Conservation (phyloP, 2,888 invertebrate species). For the Dryococelus australis region DNA sequence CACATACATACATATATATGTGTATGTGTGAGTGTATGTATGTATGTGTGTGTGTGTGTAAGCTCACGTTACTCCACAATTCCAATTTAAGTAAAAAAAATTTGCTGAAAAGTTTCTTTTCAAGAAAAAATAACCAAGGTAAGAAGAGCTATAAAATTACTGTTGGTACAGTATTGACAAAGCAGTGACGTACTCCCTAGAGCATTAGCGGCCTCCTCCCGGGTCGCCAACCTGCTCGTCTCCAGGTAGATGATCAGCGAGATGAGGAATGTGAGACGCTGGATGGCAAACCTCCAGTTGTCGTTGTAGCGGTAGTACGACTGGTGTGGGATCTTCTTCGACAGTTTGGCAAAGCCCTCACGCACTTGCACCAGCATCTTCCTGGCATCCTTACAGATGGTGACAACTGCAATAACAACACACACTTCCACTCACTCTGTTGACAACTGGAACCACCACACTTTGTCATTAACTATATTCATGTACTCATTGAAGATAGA, state of each 20-base stretch:
- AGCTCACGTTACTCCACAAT: no score
- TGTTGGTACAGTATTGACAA: no score
- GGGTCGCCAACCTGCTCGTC: conserved; percentile 74
- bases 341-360: conserved; percentile 69
- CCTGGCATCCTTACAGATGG: conserved; percentile 70
- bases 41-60: no score
- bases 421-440: conserved; percentile 38
- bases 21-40: no score
- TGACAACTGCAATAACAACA: conserved; percentile 60
- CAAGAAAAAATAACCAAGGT: no score
- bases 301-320: conserved; percentile 90
- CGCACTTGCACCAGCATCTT: conserved; percentile 71
- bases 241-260: conserved; percentile 83
- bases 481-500: no score
- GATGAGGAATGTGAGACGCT: conserved; percentile 79
- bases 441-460: no score
- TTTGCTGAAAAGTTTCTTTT: no score
- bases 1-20: no score
- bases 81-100: no score
- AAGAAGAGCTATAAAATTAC: no score
- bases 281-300: conserved; percentile 85
- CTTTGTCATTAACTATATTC: no score
- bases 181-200: conserved; percentile 71
- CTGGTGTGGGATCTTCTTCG: conserved; percentile 71
- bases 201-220: conserved; percentile 77